Conservation (phyloP, 37 sponge, comb jelly and placozoan genomes). For the Tethya wilhelma region DNA sequence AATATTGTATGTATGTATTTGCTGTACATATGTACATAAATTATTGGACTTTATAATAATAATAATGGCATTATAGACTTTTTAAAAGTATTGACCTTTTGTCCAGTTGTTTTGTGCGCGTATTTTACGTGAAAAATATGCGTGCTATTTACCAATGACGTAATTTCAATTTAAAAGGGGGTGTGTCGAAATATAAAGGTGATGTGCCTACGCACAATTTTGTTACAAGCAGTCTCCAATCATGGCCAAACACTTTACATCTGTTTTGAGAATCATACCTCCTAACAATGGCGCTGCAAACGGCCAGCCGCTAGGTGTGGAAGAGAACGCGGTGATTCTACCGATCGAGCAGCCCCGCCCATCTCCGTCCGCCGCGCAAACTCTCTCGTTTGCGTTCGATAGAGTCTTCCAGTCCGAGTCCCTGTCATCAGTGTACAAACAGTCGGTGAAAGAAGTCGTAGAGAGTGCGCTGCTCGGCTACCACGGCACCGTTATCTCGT, state of each 20-base stretch:
- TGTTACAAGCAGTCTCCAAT: too few species aligned
- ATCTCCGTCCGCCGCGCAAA: background rate
- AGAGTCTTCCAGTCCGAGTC: slow-evolving; percentile 7
- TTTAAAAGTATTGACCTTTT: too few species aligned
- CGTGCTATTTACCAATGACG: too few species aligned
- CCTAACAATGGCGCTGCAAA: background rate
- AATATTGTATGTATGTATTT: too few species aligned
- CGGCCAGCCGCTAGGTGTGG: background rate
- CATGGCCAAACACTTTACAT: slow-evolving; percentile 45
- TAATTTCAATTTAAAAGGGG: too few species aligned
- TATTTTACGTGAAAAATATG: too few species aligned
- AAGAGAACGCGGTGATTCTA: background rate
- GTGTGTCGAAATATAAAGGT: too few species aligned
- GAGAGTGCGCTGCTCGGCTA: slow-evolving; percentile 73
- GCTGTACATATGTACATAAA: too few species aligned
- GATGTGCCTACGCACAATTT: too few species aligned
- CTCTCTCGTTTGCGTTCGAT: slow-evolving; percentile 31
- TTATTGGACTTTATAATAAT: too few species aligned
- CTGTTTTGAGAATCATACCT: slow-evolving; percentile 17
- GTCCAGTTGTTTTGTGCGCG: too few species aligned
- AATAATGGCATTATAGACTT: too few species aligned
- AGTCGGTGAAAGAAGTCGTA: slow-evolving; percentile 54
- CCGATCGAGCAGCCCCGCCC: slow-evolving; percentile 52
- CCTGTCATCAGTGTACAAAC: slow-evolving; percentile 32
- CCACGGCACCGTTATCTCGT: slow-evolving; percentile 71